Percentiles rank a stretch among this genome's conserved stretches.
phyloP scores from a whole-genome alignment of 2,797 vertebrate species.

The Dromococcyx pavoninus region DNA sequence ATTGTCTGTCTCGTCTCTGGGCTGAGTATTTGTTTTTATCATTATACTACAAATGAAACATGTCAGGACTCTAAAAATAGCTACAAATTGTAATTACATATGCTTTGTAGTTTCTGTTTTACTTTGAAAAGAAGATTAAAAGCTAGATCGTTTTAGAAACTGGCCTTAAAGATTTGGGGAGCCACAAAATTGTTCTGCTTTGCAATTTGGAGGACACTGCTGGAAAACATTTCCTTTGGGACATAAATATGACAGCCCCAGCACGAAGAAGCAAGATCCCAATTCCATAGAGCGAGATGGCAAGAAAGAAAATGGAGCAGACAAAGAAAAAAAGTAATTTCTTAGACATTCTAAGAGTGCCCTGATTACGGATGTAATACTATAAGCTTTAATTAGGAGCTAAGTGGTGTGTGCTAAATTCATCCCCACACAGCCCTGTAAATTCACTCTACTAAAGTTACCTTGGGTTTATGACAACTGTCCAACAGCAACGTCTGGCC shows the following conservation, averaged over 20 bases:
- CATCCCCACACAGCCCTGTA: not conserved
- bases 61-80: constrained; percentile 57
- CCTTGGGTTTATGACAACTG: not conserved
- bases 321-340: constrained; percentile 52
- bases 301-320: not conserved
- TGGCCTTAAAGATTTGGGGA: constrained; percentile 49
- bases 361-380: constrained; percentile 33
- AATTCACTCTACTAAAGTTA: constrained; percentile 31
- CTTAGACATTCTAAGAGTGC: not conserved
- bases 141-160: constrained; percentile 37
- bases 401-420: constrained; percentile 44
- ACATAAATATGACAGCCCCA: not conserved
- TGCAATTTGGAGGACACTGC: not conserved
- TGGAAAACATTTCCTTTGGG: constrained; percentile 36
- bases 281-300: not conserved
- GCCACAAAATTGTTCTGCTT: constrained; percentile 55
- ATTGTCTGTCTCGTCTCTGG: not conserved
- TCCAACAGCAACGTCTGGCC: not conserved
- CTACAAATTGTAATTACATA: constrained; percentile 47
- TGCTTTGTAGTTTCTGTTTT: constrained; percentile 37
- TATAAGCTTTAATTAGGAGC: constrained; percentile 67
- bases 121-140: constrained; percentile 61
- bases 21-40: constrained; percentile 48
- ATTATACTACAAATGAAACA: constrained; percentile 45
- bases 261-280: not conserved